Base-by-base conservation (phyloP, 2,888 invertebrate genomes). In the Rotaria macrura region DNA sequence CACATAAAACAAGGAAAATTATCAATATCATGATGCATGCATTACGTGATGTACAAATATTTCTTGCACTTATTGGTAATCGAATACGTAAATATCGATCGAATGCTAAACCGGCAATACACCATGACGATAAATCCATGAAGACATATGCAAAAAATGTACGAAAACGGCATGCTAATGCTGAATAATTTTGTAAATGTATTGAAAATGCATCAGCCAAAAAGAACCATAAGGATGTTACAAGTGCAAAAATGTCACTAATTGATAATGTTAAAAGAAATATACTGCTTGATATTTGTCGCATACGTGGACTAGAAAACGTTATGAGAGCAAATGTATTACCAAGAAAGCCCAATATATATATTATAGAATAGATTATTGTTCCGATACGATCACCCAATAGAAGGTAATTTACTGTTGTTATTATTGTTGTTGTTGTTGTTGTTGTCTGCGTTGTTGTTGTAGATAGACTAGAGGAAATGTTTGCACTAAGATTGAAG, bases 101-200 rank as follows among this genome's bases (percentile, higher is more conserved):
- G 10, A 79, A 25, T 43, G 40, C 43, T n/a, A 79, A 43, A 25
- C 40, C 74, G 9, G 74, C 74, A 3, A 79, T 43, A 43, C 74
- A 79, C 74, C 74, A 79, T 10, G 74, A 79, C 23, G 74, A 79
- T 43, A 43, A 43, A 79, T 79, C 74, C 74, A 79, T 79, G 25
- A 79, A 79, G 25, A 79, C 74, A 43, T 79, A 79, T 0, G 74
- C 74, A 43, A 79, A 79, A 38, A 79, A 79, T 43, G 43, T 43
- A 43, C 74, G 74, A 79, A 40, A 43, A 43, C 74, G 74, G 43
- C 74, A 79, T 2, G 74, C 74, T 14, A 79, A 29, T 79, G 74
- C 74, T 20, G 74, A 79, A 25, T 79, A 79, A 43, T 38, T 79
- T 43, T 79, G 74, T 79, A 79, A 9, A 5, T 20, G 25, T 23